Evolutionary conservation across 1,140 invertebrate genomes (phyloP).

Genomic region (Geopemphigus sp.): DNA sequence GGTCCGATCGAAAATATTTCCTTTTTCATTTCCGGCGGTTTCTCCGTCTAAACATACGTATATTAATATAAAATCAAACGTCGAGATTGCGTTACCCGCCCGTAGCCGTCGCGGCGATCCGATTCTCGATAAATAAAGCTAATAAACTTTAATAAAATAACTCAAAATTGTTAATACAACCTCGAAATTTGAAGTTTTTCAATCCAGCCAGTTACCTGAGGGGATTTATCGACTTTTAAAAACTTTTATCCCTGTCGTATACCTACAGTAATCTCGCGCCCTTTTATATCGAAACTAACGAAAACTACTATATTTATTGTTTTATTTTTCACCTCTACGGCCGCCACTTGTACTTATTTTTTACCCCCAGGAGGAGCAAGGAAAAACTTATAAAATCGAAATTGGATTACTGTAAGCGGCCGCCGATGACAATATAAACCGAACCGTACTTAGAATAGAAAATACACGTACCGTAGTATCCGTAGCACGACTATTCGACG

Average conservation of each 20-base stretch:
- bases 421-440: conserved; percentile 37
- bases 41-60: background rate
- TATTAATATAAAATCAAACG: background rate
- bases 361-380: conserved; percentile 23
- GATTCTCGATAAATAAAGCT: conserved; percentile 32
- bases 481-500: background rate
- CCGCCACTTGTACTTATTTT: conserved; percentile 1
- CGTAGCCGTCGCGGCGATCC: background rate
- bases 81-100: background rate
- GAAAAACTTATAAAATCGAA: conserved; percentile 32
- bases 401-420: conserved; percentile 24
- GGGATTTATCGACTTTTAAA: conserved; percentile 43
- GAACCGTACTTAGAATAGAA: conserved; percentile 8
- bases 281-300: conserved; percentile 39
- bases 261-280: conserved; percentile 23
- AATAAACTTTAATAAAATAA: conserved; percentile 26
- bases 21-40: background rate
- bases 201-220: conserved; percentile 32
- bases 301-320: conserved; percentile 46
- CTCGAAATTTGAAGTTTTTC: conserved; percentile 44
- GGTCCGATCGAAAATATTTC: background rate
- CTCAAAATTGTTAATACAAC: conserved; percentile 32
- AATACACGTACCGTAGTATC: conserved; percentile 10
- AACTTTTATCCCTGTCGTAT: conserved; percentile 32
- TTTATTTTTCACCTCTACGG: conserved; percentile 26